Percentiles rank a stretch among this genome's conserved stretches.
Conservation (phyloP, 30 jellyfish, hydroid and myxozoan species). For the Aurelia aurita complex sp. Pacific region DNA sequence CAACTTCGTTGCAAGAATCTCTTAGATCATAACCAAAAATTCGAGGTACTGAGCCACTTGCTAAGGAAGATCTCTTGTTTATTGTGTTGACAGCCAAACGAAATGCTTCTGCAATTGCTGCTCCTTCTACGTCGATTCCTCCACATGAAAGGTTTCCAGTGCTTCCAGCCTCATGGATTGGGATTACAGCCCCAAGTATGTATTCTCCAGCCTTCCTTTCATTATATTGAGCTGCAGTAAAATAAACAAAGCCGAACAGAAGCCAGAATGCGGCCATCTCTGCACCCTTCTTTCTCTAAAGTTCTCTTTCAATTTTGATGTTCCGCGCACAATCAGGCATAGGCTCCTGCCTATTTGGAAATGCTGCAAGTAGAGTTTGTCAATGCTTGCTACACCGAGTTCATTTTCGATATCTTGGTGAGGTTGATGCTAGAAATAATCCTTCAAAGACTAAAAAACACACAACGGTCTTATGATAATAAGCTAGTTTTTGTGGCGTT, state of each 20-base stretch:
- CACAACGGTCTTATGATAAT: constrained; percentile 26
- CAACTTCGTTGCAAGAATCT: constrained; percentile 66
- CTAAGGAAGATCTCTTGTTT: constrained; percentile 12
- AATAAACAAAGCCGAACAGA: constrained; percentile 1
- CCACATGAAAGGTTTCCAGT: constrained; percentile 41
- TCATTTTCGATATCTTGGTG: no score
- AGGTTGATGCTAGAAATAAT: no score
- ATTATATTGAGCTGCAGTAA: constrained; percentile 15
- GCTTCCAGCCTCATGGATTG: constrained; percentile 40
- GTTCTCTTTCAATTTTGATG: no score
- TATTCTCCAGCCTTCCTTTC: constrained; percentile 50
- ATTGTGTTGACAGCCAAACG: constrained; percentile 53
- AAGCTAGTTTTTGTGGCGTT: constrained; percentile 17
- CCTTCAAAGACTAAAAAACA: constrained; percentile 11
- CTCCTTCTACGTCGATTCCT: constrained; percentile 38
- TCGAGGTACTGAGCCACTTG: constrained; percentile 15
- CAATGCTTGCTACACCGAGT: no score
- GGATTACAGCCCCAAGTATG: constrained; percentile 59
- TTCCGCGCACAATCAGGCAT: no score
- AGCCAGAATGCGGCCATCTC: not conserved
- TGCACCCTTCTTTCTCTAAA: not conserved
- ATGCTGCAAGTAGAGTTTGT: no score
- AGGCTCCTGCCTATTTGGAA: no score
- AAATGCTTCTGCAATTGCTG: constrained; percentile 59
- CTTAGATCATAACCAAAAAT: constrained; percentile 81